phyloP scores from a whole-genome alignment of 1,140 invertebrate species.

The Anthonomus grandis region DNA sequence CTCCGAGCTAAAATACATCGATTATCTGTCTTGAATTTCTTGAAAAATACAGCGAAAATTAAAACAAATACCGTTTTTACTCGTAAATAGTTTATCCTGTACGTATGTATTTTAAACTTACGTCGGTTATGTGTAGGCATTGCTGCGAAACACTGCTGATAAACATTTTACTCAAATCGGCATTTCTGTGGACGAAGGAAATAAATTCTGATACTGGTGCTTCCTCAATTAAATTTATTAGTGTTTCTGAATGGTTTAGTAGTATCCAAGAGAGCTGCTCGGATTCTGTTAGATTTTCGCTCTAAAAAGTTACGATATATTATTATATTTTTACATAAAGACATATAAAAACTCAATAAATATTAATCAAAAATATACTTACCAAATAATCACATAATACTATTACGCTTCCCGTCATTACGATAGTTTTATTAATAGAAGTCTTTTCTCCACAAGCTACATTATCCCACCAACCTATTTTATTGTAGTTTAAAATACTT shows the following conservation, averaged over 20 bases:
- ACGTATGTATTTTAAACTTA: no score
- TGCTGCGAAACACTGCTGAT: constrained; percentile 66
- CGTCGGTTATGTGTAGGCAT: constrained; percentile 45
- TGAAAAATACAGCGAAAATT: no score
- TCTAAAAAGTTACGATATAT: constrained; percentile 46
- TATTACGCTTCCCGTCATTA: constrained; percentile 58
- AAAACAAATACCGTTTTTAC: no score
- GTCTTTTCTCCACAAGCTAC: constrained; percentile 1
- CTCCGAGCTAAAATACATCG: no score
- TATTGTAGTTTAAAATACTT: constrained; percentile 63
- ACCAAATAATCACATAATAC: constrained; percentile 71
- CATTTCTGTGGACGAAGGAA: constrained; percentile 61
- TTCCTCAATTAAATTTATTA: constrained; percentile 60
- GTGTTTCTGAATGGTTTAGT: constrained; percentile 65
- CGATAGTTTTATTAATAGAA: constrained; percentile 53
- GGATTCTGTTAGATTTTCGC: constrained; percentile 66
- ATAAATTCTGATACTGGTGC: constrained; percentile 64
- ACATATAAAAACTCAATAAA: not conserved
- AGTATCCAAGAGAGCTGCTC: constrained; percentile 76
- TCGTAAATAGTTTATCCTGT: no score
- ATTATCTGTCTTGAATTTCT: no score
- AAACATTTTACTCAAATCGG: constrained; percentile 66
- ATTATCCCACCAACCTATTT: constrained; percentile 57
- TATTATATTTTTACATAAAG: not conserved
- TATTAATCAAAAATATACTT: constrained; percentile 41